phyloP scores from a whole-genome alignment of 2,113 vertebrate species.

The Brachyistius frenatus region DNA sequence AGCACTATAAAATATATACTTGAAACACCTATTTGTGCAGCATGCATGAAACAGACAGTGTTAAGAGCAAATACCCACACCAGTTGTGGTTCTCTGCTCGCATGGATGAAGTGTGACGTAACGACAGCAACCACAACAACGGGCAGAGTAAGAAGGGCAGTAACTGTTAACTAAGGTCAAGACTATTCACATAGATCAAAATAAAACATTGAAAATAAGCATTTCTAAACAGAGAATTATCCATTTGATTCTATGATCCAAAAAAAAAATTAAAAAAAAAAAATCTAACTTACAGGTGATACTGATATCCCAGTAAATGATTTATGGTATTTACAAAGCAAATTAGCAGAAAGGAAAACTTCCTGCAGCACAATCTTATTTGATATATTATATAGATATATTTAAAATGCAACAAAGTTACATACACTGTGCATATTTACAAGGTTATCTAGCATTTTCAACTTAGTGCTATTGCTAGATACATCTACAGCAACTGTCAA shows the following conservation, averaged over 20 bases:
- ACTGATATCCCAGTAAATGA: background rate
- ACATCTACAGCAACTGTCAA: background rate
- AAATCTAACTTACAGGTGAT: background rate
- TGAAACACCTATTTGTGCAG: background rate
- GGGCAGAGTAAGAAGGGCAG: background rate
- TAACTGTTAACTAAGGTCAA: background rate
- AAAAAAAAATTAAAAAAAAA: background rate
- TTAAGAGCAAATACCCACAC: background rate
- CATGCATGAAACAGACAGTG: constrained; percentile 26
- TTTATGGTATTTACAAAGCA: background rate
- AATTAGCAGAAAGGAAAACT: background rate
- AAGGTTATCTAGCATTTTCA: background rate
- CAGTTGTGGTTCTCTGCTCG: background rate
- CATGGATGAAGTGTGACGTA: background rate
- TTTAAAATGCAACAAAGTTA: background rate
- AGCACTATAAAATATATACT: background rate
- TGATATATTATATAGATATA: background rate
- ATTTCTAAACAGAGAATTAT: background rate
- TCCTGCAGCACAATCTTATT: too few species aligned
- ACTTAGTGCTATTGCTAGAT: background rate
- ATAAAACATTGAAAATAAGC: too few species aligned
- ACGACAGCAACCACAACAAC: background rate
- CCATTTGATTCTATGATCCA: background rate
- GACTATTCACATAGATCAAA: constrained; percentile 16
- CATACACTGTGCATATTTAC: constrained; percentile 23